Base-by-base conservation (phyloP, 2,888 invertebrate species). In the Cataglyphis albicans region DNA sequence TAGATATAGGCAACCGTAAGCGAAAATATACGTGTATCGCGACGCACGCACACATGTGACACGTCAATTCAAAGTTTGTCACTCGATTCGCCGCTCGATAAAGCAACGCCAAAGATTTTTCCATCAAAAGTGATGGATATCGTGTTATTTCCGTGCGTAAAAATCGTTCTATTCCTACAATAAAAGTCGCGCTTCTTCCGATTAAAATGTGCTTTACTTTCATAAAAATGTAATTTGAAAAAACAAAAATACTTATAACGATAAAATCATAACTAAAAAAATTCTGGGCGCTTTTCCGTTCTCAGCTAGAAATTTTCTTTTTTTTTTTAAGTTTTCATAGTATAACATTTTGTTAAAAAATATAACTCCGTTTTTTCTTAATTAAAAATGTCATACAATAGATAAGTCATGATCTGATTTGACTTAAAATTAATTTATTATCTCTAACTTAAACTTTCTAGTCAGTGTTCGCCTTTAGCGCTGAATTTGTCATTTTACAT, bases 331-430 rank as follows among this genome's bases (percentile, higher is more conserved):
- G 5, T 48, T 48, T 48, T 1, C 5, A 41, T 10, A 38, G 38
- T 10, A 3, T 41, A 12, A 41, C 3, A 41, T 4, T 41, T 48
- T 9, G 18, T 48, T 18, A 6, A 48, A 48, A 52, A 52, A n/a
- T 52, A 52, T 52, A 52, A 2, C 18, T n/a, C 7, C 7, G 5
- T 48, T 82, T 89, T 88, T 82, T 70, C 85, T 85, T 61, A 52
- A 52, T 48, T 44, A 63, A 59, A 25, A 55, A 68, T 52, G 18
- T 29, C 52, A 4, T 55, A 55, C 35, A 48, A 25, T 35, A 52
- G 38, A 18, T 76, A 67, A 52, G 55, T 12, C 2, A 35, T 67
- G 21, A 57, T 57, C 35, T 52, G 41, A 59, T 72, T 59, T 72
- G 32, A 35, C 57, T 44, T 44, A 32, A 15, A 59, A 44, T 21